Base-by-base conservation (phyloP, 2,888 invertebrate species). In the Hirtodrosophila trivittata region DNA sequence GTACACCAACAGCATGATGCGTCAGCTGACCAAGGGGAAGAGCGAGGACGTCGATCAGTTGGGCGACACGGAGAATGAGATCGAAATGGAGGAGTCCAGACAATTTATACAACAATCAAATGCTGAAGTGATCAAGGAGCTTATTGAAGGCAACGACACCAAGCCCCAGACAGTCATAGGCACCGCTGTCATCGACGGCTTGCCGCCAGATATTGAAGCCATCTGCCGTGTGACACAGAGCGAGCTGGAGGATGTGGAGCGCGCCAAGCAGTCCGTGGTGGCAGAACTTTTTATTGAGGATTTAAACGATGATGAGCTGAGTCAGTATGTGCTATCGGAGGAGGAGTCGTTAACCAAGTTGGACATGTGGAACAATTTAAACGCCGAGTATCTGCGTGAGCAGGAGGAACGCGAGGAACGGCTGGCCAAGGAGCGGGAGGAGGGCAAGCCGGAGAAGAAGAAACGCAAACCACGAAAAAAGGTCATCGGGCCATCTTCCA, bases 261-360 rank as follows among this genome's bases (percentile, higher is more conserved):
- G 73, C 2, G 66, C 84, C n/a, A 67, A 84, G 67, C 56, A 63
- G 47, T 58, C 84, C 0, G 58, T 38, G 16, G 71, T 64, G 1
- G 86, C 86, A 4, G 88, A 88, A 16, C 90, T 97, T 10, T 92
- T 94, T 69, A 91, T 96, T 33, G 94, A 94, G 35, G 94, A 93
- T 32, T 93, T 97, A 43, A 97, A 98, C 84, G 99, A 99, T 85
- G 95, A 94, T 3, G 98, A 99, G 92, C 92, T 99, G 41, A 95
- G 96, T 87, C 94, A 94, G 9, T 95, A 98, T 82, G 96, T 98
- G 63, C 93, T 97, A 91, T 93, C 93, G 1, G 95, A 95, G 35
- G 93, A 94, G 46, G 99, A 99, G 90, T 94, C 95, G 0, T 91
- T 93, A 45, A 93, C 94, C 55, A 99, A 99, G 90, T 94, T 95